Base-by-base conservation (phyloP, 2,888 invertebrate species). In the Sialis lutaria region DNA sequence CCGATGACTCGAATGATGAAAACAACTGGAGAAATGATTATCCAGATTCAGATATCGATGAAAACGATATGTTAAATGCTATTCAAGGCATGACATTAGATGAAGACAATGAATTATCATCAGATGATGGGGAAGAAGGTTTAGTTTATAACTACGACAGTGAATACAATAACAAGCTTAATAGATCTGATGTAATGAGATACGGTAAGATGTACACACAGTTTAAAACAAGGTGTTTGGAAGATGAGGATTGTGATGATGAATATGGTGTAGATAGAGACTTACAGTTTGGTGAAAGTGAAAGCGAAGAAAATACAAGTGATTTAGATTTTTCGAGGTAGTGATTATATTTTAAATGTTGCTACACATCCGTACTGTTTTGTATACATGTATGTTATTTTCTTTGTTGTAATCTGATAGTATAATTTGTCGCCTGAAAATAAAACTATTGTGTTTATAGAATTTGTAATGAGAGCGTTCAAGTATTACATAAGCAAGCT, bases 21-120 rank as follows among this genome's bases (percentile, higher is more conserved):
- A 77, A 79, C 54, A 75, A 84, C 59, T 80, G 77, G 73, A 68
- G 74, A 50, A 86, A 87, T 57, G 85, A 86, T 46, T 87, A 87
- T 61, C 86, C 86, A 1, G 77, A 71, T 53, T 60, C 62, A 3
- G 61, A 65, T 33, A 62, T 79, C 45, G 67, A 70, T 45, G 74
- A 77, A 50, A 72, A 75, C 6, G 78, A 79, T 52, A 77, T 83
- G 65, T 61, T 73, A 35, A 59, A 60, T 43, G 79, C 77, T 31
- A 70, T 82, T 58, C 63, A 73, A 49, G 55, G 54, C 39, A 50
- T 60, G 8, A 44, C 40, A 46, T 44, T 53, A 39, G 46, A 37
- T 39, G 49, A 61, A 45, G 58, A 60, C 2, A 58, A 55, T 42
- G 56, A 60, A 46, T 60, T 63, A 49, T 52, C 63, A 6, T 64